Evolutionary conservation across 2,888 invertebrate genomes (phyloP), one percentile per base, ranked within the genome.

Genomic region (Rhingia rostrata): DNA sequence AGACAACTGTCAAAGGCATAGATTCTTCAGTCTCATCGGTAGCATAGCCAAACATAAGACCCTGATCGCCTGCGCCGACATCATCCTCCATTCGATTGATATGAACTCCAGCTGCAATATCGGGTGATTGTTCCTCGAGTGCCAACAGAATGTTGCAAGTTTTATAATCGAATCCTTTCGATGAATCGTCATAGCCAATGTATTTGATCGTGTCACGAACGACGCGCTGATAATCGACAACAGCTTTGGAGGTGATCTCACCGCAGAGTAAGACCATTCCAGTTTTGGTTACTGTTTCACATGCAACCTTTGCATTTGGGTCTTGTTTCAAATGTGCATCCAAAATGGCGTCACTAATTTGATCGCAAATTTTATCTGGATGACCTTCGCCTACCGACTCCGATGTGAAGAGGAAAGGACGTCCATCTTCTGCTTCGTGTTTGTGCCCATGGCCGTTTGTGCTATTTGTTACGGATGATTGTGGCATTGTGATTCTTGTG

Each of bases 111-210:
- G 95, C 94, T 87, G 98, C 98, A 92, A 99, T 99, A 93, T 99
- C 95, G 88, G 96, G 96, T 88, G 97, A 97, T 93, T 99, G 99
- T 92, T 98, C 95, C 93, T 99, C 99, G 91, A 99, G 93, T 89
- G 99, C 99, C 93, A 99, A 96, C 93, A 99, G 95, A 90, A 99
- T 97, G 94, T 99, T 99, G 94, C 99, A 96, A 89, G 99, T 99
- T 92, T 97, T 97, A 96, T 97, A 98, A 95, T 99, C 99, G 94
- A 99, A 99, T 93, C 98, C 98, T 98, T 90, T 88, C 86, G 81
- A 63, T 5, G 85, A 81, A 53, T 98, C 98, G 90, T 99, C 99
- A 92, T 99, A 99, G 75, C 99, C 99, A 91, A 99, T 99, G 91
- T 98, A 97, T 92, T 97, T 96, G 74, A 99, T 96, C 3, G 99